These are phyloP conservation scores for Troglohyphantes excavatus DNA, from an alignment of 2,888 invertebrate species.

Conservation along the genomic window DNA sequence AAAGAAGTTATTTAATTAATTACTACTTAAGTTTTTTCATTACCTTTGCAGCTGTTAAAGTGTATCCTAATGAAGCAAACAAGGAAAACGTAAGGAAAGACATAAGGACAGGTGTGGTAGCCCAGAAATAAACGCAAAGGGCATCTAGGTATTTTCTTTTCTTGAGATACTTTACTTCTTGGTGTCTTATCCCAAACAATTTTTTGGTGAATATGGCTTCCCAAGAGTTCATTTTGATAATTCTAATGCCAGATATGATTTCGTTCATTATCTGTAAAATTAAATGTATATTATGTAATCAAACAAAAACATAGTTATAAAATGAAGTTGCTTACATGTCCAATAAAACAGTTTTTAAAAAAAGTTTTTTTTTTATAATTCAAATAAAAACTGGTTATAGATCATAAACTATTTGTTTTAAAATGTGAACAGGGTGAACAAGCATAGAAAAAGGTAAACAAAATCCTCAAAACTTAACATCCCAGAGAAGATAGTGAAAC, in stretches of 20 bases:
- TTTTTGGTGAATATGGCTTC: slow-evolving; percentile 85
- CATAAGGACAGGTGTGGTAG: slow-evolving; percentile 96
- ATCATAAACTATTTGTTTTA: too few relatives aligned
- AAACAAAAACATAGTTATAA: too few relatives aligned
- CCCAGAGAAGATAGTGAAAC: too few relatives aligned
- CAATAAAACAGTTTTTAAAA: slow-evolving; percentile 80
- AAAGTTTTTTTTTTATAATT: too few relatives aligned
- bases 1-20: too few relatives aligned
- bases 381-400: too few relatives aligned
- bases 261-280: slow-evolving; percentile 88
- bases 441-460: too few relatives aligned
- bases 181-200: slow-evolving; percentile 81
- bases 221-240: slow-evolving; percentile 96
- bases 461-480: too few relatives aligned
- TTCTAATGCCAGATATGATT: slow-evolving; percentile 92
- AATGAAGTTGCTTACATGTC: too few relatives aligned
- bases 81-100: slow-evolving; percentile 91
- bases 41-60: slow-evolving; percentile 92
- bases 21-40: too few relatives aligned
- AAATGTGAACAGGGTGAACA: too few relatives aligned
- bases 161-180: slow-evolving; percentile 83
- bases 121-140: slow-evolving; percentile 99
- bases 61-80: slow-evolving; percentile 89
- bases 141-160: slow-evolving; percentile 98
- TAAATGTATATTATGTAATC: not conserved